phyloP scores from a whole-genome alignment of 2,888 invertebrate genomes.

The Dicyrtoma fusca region DNA sequence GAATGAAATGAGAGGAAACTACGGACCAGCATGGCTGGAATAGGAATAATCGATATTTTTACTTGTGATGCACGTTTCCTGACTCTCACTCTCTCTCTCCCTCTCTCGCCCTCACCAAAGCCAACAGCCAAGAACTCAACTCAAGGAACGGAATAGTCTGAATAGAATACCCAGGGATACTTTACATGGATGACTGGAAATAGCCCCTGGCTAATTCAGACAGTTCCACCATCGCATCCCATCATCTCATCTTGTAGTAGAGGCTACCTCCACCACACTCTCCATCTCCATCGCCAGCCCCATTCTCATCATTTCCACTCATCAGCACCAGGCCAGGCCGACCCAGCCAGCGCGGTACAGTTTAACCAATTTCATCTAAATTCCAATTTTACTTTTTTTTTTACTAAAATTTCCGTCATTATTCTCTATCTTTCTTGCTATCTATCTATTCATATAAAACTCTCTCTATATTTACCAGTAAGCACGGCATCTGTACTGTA shows the following conservation, averaged over 20 bases:
- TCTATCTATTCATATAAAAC: too few relatives aligned
- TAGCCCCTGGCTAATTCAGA: conserved; percentile 6
- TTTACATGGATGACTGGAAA: conserved; percentile 34
- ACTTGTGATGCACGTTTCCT: conserved; percentile 24
- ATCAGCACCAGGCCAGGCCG: too few relatives aligned
- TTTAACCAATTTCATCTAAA: too few relatives aligned
- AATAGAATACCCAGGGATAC: conserved; percentile 16
- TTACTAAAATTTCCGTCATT: too few relatives aligned
- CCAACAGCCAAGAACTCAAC: not conserved
- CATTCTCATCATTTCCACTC: not conserved
- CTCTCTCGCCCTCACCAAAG: not conserved
- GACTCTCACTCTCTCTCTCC: conserved; percentile 5
- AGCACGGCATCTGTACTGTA: too few relatives aligned
- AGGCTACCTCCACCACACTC: not conserved
- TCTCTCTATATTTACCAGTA: too few relatives aligned
- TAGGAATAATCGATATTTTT: conserved; percentile 30
- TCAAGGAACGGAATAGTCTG: too few relatives aligned
- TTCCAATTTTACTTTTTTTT: too few relatives aligned
- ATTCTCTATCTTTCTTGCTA: too few relatives aligned
- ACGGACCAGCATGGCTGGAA: not conserved
- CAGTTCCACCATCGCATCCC: not conserved
- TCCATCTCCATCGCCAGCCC: not conserved
- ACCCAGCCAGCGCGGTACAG: too few relatives aligned
- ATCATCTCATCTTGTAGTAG: too few relatives aligned
- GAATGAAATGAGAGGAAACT: not conserved